Conservation (phyloP, 1,140 invertebrate genomes). For the Drosophila kanapiae region DNA sequence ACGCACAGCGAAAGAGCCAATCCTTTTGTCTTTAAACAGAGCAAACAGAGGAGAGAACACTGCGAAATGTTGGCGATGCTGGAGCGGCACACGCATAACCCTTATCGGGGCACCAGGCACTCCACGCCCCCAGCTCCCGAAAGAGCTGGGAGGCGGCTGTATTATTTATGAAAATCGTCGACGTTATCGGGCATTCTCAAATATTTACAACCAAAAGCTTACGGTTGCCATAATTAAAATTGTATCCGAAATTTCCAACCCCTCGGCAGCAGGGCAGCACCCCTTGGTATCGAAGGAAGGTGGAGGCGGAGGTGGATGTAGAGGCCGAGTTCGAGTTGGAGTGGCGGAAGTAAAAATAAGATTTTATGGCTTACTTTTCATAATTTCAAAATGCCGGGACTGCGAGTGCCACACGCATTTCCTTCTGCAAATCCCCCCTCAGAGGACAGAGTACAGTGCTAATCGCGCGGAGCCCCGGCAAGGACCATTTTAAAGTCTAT, state of each 20-base stretch:
- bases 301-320: not conserved
- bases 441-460: constrained; percentile 23
- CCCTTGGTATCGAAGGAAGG: not conserved
- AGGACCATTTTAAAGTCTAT: constrained; percentile 53
- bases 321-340: constrained; percentile 7
- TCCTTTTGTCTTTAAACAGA: constrained; percentile 79
- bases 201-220: constrained; percentile 85
- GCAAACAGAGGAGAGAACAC: constrained; percentile 43
- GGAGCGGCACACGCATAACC: constrained; percentile 58
- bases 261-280: constrained; percentile 1
- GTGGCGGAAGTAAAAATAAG: constrained; percentile 75
- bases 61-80: constrained; percentile 29
- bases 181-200: constrained; percentile 84
- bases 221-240: constrained; percentile 85
- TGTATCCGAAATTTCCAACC: constrained; percentile 76
- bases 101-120: constrained; percentile 69
- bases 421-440: not conserved
- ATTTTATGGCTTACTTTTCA: constrained; percentile 84
- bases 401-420: constrained; percentile 65
- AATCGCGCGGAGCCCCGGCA: constrained; percentile 37
- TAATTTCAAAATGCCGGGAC: constrained; percentile 71
- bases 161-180: constrained; percentile 85
- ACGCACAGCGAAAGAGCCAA: constrained; percentile 65
- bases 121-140: constrained; percentile 32
- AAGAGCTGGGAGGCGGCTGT: constrained; percentile 35